A percentile compares a stretch with the other conserved stretches of the same genome.
Evolutionary conservation across 2,888 invertebrate species (phyloP).

Genomic region (Parasteatoda lunata): DNA sequence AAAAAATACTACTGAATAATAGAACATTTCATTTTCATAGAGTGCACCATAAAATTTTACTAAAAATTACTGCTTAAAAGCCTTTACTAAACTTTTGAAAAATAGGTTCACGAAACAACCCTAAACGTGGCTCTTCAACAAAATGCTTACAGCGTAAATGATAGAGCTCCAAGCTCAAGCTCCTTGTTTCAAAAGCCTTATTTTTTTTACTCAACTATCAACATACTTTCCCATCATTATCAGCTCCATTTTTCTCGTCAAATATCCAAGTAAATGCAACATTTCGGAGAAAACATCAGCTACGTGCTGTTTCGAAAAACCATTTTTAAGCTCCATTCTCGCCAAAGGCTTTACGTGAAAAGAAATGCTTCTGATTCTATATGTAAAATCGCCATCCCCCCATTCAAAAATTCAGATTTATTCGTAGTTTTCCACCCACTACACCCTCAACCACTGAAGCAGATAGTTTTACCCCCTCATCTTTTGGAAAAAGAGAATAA

Average conservation of each 20-base stretch:
- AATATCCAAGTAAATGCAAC: not conserved
- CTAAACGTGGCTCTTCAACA: not conserved
- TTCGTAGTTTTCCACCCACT: conserved; percentile 2
- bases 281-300: not conserved
- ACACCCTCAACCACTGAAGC: not conserved
- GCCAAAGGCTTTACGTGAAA: conserved; percentile 2
- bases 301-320: not conserved
- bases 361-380: conserved; percentile 3
- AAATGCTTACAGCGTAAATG: not conserved
- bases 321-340: not conserved
- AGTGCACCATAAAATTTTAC: too few relatives aligned
- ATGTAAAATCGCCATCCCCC: not conserved
- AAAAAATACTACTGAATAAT: too few relatives aligned
- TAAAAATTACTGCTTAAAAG: too few relatives aligned
- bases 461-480: conserved; percentile 1
- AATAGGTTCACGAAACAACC: too few relatives aligned
- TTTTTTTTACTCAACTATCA: not conserved
- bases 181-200: not conserved
- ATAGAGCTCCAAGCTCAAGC: not conserved
- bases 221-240: not conserved
- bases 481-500: not conserved
- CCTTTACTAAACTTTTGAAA: too few relatives aligned
- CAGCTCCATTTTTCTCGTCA: not conserved
- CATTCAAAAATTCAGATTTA: conserved; percentile 17
- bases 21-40: too few relatives aligned